phyloP scores from a whole-genome alignment of 2,888 invertebrate species.

The Tinea semifulvella region DNA sequence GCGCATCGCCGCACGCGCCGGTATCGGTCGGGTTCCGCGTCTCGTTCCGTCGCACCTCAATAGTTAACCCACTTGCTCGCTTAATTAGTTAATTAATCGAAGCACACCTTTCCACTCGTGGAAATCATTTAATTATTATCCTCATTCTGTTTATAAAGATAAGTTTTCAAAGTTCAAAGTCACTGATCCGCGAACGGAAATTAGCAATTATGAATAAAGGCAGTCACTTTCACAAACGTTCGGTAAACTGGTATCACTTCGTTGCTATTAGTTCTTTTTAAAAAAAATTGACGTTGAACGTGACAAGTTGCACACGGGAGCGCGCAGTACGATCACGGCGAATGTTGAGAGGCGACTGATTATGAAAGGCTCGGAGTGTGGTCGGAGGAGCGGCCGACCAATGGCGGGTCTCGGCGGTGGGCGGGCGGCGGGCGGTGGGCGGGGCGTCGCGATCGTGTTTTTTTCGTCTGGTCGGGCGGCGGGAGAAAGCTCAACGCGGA shows the following conservation, averaged over 20 bases:
- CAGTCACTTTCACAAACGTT: constrained; percentile 9
- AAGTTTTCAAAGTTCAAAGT: not conserved
- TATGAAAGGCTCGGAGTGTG: constrained; percentile 16
- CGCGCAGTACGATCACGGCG: constrained; percentile 11
- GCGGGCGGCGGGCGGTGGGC: constrained; percentile 41
- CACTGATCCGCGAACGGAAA: constrained; percentile 1
- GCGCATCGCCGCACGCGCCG: constrained; percentile 24
- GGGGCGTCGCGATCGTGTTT: constrained; percentile 31
- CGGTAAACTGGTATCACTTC: constrained; percentile 3
- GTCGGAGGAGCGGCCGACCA: constrained; percentile 32
- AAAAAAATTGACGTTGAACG: not conserved
- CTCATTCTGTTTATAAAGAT: not conserved
- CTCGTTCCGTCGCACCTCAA: constrained; percentile 16
- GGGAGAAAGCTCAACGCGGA: constrained; percentile 63
- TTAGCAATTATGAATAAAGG: not conserved
- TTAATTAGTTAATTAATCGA: constrained; percentile 14
- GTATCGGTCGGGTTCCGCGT: not conserved
- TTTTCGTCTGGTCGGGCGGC: constrained; percentile 37
- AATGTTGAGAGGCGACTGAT: constrained; percentile 13
- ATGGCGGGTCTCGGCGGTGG: constrained; percentile 24
- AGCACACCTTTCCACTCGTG: constrained; percentile 8
- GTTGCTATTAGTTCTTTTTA: constrained; percentile 11
- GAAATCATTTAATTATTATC: constrained; percentile 3
- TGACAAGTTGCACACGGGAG: not conserved
- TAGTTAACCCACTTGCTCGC: constrained; percentile 17